Conservation (phyloP, 2,113 vertebrate genomes). For the Platanista minor region DNA sequence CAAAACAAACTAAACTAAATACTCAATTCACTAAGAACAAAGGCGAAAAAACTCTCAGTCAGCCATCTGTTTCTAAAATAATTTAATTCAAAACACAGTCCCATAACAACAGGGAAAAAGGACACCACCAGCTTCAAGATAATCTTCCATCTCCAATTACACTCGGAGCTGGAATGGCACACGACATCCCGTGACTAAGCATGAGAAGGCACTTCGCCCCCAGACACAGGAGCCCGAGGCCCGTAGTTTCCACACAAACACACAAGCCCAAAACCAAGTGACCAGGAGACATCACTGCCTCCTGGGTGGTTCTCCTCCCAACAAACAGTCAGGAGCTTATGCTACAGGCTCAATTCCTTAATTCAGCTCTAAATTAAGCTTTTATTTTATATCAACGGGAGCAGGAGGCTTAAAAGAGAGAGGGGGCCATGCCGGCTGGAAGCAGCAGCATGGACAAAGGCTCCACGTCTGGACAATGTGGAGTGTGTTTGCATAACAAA, state of each 20-base stretch:
- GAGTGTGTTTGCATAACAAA: background rate
- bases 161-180: background rate
- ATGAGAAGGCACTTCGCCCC: conserved; percentile 5
- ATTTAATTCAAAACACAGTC: conserved; percentile 61
- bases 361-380: conserved; percentile 24
- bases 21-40: conserved; percentile 44
- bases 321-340: background rate
- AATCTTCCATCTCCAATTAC: conserved; percentile 49
- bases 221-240: accelerated
- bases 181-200: conserved; percentile 25
- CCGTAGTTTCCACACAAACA: background rate
- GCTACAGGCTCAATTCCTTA: background rate
- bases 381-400: background rate
- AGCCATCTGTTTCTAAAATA: conserved; percentile 37
- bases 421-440: background rate
- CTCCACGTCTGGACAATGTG: background rate
- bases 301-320: background rate
- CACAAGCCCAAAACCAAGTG: background rate
- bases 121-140: conserved; percentile 39
- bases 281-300: background rate
- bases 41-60: conserved; percentile 25
- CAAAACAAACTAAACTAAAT: conserved; percentile 45
- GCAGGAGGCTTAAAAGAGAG: background rate
- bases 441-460: background rate
- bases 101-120: conserved; percentile 59